Evolutionary conservation across 2,797 vertebrate species (phyloP).

Genomic region (Melanotaenia pygmaea): DNA sequence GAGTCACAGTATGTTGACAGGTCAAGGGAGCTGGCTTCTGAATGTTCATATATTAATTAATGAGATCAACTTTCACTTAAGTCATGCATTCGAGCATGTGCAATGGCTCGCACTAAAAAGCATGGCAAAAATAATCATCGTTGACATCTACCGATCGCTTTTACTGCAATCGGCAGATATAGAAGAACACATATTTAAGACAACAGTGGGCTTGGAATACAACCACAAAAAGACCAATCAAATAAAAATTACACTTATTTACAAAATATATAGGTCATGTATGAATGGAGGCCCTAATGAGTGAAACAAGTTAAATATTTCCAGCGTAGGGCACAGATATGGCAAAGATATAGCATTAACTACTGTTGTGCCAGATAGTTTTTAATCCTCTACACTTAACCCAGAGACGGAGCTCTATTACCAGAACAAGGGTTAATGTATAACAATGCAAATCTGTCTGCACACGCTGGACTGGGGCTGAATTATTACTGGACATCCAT

Average conservation of each 20-base stretch:
- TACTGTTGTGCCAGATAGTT: slow-evolving; percentile 43
- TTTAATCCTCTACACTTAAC: slow-evolving; percentile 45
- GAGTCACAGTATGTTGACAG: slow-evolving; percentile 74
- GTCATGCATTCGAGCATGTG: slow-evolving; percentile 58
- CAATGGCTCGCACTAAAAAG: slow-evolving; percentile 39
- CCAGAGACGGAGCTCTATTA: slow-evolving; percentile 36
- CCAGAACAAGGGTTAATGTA: slow-evolving; percentile 23
- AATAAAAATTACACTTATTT: slow-evolving; percentile 53
- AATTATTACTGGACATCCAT: slow-evolving; percentile 31
- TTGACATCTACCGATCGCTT: slow-evolving; percentile 25
- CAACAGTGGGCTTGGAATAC: slow-evolving; percentile 53
- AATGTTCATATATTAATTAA: slow-evolving; percentile 52
- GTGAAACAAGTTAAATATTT: slow-evolving; percentile 25
- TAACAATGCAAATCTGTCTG: slow-evolving; percentile 21
- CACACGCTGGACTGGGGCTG: slow-evolving; percentile 32
- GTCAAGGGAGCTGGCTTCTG: slow-evolving; percentile 51
- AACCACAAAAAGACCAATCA: slow-evolving; percentile 38
- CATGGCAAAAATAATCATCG: slow-evolving; percentile 23
- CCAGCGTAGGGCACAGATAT: slow-evolving; percentile 29
- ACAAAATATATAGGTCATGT: slow-evolving; percentile 45
- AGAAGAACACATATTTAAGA: slow-evolving; percentile 47
- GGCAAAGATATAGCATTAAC: slow-evolving; percentile 32
- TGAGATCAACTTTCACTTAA: slow-evolving; percentile 26
- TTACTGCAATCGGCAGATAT: slow-evolving; percentile 16
- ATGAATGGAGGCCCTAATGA: slow-evolving; percentile 38